Evolutionary conservation across 2,888 invertebrate species (phyloP).

Genomic region (Pardosa pseudoannulata): DNA sequence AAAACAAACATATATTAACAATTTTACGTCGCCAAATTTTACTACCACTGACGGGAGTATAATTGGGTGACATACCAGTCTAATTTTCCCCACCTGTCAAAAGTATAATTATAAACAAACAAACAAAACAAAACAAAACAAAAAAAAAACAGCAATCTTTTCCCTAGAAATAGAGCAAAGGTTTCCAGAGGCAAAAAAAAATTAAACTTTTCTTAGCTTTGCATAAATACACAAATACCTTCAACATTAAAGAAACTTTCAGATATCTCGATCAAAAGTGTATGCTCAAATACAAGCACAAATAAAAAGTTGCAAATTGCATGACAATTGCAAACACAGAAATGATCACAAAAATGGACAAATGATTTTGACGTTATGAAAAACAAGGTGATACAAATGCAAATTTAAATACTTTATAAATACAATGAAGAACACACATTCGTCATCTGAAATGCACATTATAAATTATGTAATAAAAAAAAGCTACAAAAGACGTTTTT

Average conservation of each 20-base stretch:
- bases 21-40: too few species aligned
- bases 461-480: background rate
- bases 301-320: too few species aligned
- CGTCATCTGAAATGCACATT: background rate
- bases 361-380: constrained; percentile 3
- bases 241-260: background rate
- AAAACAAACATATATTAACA: too few species aligned
- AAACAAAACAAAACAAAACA: too few species aligned
- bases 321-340: too few species aligned
- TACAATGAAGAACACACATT: background rate
- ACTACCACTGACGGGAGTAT: too few species aligned
- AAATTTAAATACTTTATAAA: background rate
- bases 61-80: too few species aligned
- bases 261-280: background rate
- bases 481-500: background rate
- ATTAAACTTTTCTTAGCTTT: background rate
- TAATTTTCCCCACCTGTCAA: too few species aligned
- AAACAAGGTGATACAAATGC: background rate
- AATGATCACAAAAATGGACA: too few species aligned
- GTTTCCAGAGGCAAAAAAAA: background rate
- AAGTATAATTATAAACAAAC: too few species aligned
- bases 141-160: too few species aligned
- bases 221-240: background rate
- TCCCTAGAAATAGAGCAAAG: background rate
- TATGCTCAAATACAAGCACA: too few species aligned